Conservation (phyloP, 2,888 invertebrate species). For the Mythimna loreyi region DNA sequence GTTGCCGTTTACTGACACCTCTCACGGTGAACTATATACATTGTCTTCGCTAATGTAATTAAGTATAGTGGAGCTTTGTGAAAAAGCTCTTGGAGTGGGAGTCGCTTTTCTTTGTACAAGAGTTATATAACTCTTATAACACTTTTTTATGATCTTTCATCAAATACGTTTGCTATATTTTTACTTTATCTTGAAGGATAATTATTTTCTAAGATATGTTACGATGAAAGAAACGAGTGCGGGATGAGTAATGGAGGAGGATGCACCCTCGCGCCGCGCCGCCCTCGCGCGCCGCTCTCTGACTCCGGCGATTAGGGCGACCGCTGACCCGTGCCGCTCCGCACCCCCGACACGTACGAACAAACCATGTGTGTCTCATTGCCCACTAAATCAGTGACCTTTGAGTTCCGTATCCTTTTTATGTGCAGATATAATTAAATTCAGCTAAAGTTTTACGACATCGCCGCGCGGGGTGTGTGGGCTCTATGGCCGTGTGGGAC, state of each 20-base stretch:
- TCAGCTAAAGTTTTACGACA: conserved; percentile 68
- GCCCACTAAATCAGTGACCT: conserved; percentile 80
- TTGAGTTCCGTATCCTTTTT: conserved; percentile 73
- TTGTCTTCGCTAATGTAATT: conserved; percentile 69
- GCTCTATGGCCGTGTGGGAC: conserved; percentile 70
- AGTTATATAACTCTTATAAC: background rate
- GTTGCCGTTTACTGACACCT: conserved; percentile 75
- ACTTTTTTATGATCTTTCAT: background rate
- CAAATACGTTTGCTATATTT: background rate
- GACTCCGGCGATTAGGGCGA: conserved; percentile 80
- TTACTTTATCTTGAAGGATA: background rate
- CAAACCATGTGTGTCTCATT: conserved; percentile 72
- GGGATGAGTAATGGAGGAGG: conserved; percentile 39
- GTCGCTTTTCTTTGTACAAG: background rate
- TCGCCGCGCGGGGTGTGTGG: conserved; percentile 55
- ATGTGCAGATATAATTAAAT: conserved; percentile 73
- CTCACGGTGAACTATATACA: conserved; percentile 74
- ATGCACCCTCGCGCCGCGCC: conserved; percentile 48
- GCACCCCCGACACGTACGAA: conserved; percentile 75
- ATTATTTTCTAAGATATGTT: conserved; percentile 16
- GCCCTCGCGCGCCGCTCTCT: conserved; percentile 68
- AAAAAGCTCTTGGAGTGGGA: conserved; percentile 5
- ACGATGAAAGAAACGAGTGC: conserved; percentile 19
- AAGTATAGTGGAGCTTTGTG: conserved; percentile 35
- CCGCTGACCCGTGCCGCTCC: conserved; percentile 81